Evolutionary conservation across 1,140 invertebrate genomes (phyloP).

Genomic region (Trinorchestia longiramus): DNA sequence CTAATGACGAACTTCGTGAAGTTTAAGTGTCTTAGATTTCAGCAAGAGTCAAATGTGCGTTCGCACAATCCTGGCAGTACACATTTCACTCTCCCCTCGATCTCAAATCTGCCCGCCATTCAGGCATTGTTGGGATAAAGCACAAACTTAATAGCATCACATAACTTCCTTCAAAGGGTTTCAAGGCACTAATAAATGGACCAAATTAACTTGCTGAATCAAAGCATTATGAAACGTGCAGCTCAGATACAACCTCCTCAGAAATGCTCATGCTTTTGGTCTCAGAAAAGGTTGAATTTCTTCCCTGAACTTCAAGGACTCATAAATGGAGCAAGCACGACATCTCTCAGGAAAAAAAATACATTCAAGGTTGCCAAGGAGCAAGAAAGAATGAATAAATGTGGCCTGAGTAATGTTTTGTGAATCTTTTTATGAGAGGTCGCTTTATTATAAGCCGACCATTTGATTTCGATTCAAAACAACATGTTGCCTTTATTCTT

Average conservation of each 20-base stretch:
- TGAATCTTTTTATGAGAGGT: not conserved
- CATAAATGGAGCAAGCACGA: not conserved
- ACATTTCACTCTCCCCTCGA: not conserved
- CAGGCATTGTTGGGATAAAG: conserved; percentile 13
- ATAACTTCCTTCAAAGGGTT: conserved; percentile 21
- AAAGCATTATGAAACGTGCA: conserved; percentile 1
- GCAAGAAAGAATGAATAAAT: not conserved
- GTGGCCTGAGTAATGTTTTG: no score
- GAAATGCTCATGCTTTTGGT: not conserved
- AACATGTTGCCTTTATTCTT: not conserved
- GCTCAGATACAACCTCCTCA: not conserved
- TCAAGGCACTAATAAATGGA: conserved; percentile 36
- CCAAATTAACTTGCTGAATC: conserved; percentile 42
- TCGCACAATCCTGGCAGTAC: not conserved
- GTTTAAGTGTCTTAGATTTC: not conserved
- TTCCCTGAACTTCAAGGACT: not conserved
- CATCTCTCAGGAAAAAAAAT: not conserved
- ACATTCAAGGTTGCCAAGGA: not conserved
- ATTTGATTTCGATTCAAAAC: not conserved
- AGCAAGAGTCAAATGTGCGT: not conserved
- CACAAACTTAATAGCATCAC: conserved; percentile 2
- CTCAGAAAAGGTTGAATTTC: not conserved
- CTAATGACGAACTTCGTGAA: not conserved
- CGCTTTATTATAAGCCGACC: not conserved
- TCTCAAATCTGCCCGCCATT: not conserved